Percentiles rank a stretch among this genome's conserved stretches.
Conservation (phyloP, 2,888 invertebrate species). For the Himalopsyche kuldschensis region DNA sequence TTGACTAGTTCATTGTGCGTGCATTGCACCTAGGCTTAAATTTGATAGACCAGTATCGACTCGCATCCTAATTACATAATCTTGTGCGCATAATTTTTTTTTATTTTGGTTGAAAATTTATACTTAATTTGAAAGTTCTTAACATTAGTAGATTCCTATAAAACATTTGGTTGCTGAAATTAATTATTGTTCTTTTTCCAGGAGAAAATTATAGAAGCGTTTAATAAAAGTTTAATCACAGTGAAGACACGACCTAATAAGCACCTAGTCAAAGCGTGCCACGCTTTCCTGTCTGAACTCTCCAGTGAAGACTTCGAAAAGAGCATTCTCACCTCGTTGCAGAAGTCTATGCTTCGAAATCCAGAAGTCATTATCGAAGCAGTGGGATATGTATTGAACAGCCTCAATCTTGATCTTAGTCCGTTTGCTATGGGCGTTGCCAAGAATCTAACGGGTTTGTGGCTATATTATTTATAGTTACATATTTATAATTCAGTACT, state of each 20-base stretch:
- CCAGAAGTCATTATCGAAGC: slow-evolving; percentile 88
- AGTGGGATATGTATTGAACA: slow-evolving; percentile 74
- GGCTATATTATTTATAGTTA: not conserved
- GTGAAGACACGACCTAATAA: slow-evolving; percentile 75
- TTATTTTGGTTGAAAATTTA: no score
- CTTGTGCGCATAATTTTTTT: no score
- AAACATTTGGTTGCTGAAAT: no score
- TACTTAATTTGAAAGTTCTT: no score
- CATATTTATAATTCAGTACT: not conserved
- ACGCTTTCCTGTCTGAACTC: slow-evolving; percentile 65
- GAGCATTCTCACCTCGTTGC: slow-evolving; percentile 77
- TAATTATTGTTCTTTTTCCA: slow-evolving; percentile 6
- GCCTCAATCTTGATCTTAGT: slow-evolving; percentile 75
- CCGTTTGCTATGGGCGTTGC: slow-evolving; percentile 76
- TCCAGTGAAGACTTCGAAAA: slow-evolving; percentile 71
- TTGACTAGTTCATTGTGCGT: no score
- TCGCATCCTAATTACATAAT: no score
- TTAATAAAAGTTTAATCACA: slow-evolving; percentile 76
- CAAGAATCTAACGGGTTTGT: slow-evolving; percentile 75
- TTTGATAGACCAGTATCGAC: no score
- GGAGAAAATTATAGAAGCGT: slow-evolving; percentile 65
- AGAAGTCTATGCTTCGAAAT: slow-evolving; percentile 89
- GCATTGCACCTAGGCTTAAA: no score
- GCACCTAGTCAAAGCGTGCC: slow-evolving; percentile 68
- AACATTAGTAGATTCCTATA: no score